Evolutionary conservation across 2,113 vertebrate species (phyloP), one percentile per base, ranked within the genome.

Genomic region (Chaenocephalus aceratus): DNA sequence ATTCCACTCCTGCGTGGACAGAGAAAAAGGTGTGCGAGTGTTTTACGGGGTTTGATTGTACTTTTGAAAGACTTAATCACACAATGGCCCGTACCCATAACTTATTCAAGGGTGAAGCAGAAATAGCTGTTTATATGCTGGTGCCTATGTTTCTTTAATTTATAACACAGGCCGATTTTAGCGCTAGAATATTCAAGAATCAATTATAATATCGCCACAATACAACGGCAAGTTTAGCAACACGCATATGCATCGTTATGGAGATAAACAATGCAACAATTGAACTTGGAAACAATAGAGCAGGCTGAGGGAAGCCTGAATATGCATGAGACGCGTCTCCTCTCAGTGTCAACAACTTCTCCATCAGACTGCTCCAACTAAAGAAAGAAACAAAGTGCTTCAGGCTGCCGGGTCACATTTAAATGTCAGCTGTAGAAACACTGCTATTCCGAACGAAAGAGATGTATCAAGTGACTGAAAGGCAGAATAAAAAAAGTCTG

Each of bases 291-390:
- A 79, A 93, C 83, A 90, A 90, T 74, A 59, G 84, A 41, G 15
- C 4, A 34, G 70, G 36, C 75, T 65, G 41, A 72, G 62, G 44
- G 54, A 57, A 13, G 15, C 51, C 53, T 90, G 86, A 86, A 91
- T 93, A 91, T 93, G 90, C 84, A 93, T 93, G 89, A 90, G 90
- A n/a, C 61, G 75, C 83, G 72, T 87, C 89, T 80, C 52, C 56
- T 36, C 71, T 44, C 46, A 12, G 66, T 82, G 84, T 87, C 85
- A 88, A 91, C 88, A 88, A 67, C 78, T 81, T 80, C 66, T 82
- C 66, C 72, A 73, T 59, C 79, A 89, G 80, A 76, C 63, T 82
- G 57, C 48, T 49, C 26, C 3, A 69, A 72, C 6, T 15, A 36
- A 30, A 53, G 14, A 52, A 7, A 26, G 1, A 46, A 7, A 57